phyloP scores from a whole-genome alignment of 2,888 invertebrate species.

The Caenorhabditis parvicauda region DNA sequence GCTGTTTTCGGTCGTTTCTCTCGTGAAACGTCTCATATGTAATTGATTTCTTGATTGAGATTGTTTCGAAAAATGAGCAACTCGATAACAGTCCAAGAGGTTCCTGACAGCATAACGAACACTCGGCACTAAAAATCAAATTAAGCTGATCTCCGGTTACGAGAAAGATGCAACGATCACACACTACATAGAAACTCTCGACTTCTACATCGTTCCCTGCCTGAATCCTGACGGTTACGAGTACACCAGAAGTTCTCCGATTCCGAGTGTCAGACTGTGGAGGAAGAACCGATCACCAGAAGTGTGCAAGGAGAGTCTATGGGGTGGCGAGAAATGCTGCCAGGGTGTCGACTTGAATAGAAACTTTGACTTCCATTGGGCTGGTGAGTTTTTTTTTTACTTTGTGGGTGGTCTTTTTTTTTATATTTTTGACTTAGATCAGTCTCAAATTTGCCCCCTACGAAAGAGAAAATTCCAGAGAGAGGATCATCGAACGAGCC shows the following conservation, averaged over 20 bases:
- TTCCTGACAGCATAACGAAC: no score
- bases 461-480: slow-evolving; percentile 24
- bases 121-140: neutral
- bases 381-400: slow-evolving; percentile 14
- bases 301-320: slow-evolving; percentile 44
- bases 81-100: no score
- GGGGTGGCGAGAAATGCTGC: slow-evolving; percentile 59
- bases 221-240: slow-evolving; percentile 62
- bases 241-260: slow-evolving; percentile 52
- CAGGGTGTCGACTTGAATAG: slow-evolving; percentile 62
- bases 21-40: no score
- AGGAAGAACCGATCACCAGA: slow-evolving; percentile 60
- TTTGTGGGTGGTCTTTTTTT: neutral
- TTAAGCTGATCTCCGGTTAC: slow-evolving; percentile 55
- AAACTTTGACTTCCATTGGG: slow-evolving; percentile 62
- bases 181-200: slow-evolving; percentile 50
- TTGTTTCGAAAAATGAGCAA: no score
- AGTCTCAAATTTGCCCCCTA: neutral
- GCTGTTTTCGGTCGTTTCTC: no score
- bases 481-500: slow-evolving; percentile 58
- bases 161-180: slow-evolving; percentile 52
- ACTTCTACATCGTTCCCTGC: slow-evolving; percentile 58
- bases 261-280: slow-evolving; percentile 60
- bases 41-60: no score
- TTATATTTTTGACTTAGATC: neutral